These are phyloP conservation scores for Batillaria attramentaria DNA, from an alignment of 1,140 invertebrate genomes.

Conservation along the genomic window DNA sequence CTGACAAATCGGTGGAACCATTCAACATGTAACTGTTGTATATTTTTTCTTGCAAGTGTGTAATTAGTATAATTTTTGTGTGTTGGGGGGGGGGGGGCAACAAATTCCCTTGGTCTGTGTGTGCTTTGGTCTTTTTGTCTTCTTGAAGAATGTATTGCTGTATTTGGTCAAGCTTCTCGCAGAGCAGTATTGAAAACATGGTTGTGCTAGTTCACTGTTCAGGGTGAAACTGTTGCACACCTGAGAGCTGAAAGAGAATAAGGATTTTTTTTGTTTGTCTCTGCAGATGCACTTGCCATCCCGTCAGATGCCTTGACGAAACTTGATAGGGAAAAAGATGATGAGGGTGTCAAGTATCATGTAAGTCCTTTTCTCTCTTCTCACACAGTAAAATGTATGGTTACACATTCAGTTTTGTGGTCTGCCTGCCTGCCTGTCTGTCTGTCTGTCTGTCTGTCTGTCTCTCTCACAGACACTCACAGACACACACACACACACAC, in stretches of 20 bases:
- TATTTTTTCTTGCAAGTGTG: too few species aligned
- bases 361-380: background rate
- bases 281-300: background rate
- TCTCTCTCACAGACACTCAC: background rate
- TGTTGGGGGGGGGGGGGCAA: too few species aligned
- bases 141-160: background rate
- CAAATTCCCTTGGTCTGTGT: too few species aligned
- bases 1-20: too few species aligned
- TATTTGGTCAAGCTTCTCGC: too few species aligned
- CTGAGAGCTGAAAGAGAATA: background rate
- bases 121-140: too few species aligned
- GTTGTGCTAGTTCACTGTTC: background rate
- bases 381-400: background rate
- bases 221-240: background rate
- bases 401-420: background rate
- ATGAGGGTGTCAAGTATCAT: constrained; percentile 35
- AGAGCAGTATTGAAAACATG: background rate
- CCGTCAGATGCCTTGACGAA: constrained; percentile 20
- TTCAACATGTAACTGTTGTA: too few species aligned
- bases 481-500: background rate
- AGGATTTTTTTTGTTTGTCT: too few species aligned
- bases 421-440: background rate
- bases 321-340: constrained; percentile 34
- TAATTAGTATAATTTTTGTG: too few species aligned
- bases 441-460: background rate